Conservation (phyloP, 2,888 invertebrate species). For the Hemicrepidius hirtus region DNA sequence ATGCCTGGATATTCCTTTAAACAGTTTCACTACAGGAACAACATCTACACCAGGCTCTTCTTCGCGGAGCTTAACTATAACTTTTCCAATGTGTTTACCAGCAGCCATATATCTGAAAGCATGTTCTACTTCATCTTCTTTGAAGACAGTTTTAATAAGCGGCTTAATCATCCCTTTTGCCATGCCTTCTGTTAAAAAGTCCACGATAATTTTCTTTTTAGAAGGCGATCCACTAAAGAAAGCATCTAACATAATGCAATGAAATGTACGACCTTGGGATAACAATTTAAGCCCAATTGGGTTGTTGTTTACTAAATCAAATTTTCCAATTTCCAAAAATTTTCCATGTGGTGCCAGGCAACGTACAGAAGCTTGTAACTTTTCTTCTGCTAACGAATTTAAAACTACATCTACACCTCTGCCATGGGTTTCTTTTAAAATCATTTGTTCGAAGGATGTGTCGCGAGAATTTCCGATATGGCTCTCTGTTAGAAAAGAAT, state of each 20-base stretch:
- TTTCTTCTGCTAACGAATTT: slow-evolving; percentile 95
- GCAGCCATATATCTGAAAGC: slow-evolving; percentile 81
- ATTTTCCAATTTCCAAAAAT: slow-evolving; percentile 92
- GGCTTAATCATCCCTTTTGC: slow-evolving; percentile 81
- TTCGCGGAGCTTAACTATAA: slow-evolving; percentile 70
- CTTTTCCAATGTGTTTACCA: slow-evolving; percentile 89
- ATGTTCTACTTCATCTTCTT: slow-evolving; percentile 79
- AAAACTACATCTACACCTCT: slow-evolving; percentile 92
- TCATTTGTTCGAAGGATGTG: slow-evolving; percentile 89
- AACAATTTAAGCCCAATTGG: slow-evolving; percentile 80
- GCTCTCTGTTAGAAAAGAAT: slow-evolving; percentile 67
- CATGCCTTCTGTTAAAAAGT: slow-evolving; percentile 74
- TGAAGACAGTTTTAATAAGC: slow-evolving; percentile 79
- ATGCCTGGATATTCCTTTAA: slow-evolving; percentile 56
- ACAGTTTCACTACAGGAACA: slow-evolving; percentile 62
- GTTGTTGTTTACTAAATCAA: slow-evolving; percentile 83
- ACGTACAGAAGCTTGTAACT: slow-evolving; percentile 82
- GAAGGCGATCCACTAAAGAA: slow-evolving; percentile 74
- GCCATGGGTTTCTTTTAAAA: slow-evolving; percentile 87
- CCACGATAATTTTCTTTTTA: slow-evolving; percentile 72
- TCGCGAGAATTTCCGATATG: slow-evolving; percentile 93
- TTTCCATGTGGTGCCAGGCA: slow-evolving; percentile 78
- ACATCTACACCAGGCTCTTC: slow-evolving; percentile 66
- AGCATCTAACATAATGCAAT: slow-evolving; percentile 84
- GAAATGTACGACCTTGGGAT: slow-evolving; percentile 83